Conservation (phyloP, 2,888 invertebrate genomes). For the Campoplex capitator region DNA sequence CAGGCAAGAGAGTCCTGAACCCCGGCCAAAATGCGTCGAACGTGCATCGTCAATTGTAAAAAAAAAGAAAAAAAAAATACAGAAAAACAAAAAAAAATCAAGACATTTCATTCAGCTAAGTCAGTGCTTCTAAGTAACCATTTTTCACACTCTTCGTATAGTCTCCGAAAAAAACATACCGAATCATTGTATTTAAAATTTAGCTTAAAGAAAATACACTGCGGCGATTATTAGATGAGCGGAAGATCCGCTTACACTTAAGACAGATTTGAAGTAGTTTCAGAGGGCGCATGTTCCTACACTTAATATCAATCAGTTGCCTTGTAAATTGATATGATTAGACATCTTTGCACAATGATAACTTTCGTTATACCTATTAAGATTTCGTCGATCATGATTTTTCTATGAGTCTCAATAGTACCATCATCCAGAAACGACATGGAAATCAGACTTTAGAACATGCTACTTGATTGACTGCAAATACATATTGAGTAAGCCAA, state of each 20-base stretch:
- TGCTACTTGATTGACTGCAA: no score
- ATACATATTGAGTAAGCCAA: not conserved
- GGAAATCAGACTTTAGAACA: no score
- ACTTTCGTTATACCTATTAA: no score
- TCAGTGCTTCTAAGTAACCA: not conserved
- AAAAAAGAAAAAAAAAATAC: no score
- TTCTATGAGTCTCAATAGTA: not conserved
- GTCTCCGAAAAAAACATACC: not conserved
- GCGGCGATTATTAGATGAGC: not conserved
- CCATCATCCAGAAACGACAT: no score
- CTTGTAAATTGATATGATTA: not conserved
- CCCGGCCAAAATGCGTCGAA: not conserved
- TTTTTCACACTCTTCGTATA: not conserved
- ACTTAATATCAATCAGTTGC: conserved; percentile 2
- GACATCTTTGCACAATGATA: not conserved
- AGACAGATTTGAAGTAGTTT: conserved; percentile 17
- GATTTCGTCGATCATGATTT: not conserved
- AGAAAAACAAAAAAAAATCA: not conserved
- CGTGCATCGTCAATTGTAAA: not conserved
- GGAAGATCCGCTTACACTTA: not conserved
- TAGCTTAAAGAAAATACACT: not conserved
- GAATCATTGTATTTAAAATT: not conserved
- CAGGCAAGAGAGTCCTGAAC: not conserved
- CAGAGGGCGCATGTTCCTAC: conserved; percentile 26
- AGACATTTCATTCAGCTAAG: not conserved